phyloP scores from a whole-genome alignment of 2,113 vertebrate genomes.

The Bombycilla garrulus region DNA sequence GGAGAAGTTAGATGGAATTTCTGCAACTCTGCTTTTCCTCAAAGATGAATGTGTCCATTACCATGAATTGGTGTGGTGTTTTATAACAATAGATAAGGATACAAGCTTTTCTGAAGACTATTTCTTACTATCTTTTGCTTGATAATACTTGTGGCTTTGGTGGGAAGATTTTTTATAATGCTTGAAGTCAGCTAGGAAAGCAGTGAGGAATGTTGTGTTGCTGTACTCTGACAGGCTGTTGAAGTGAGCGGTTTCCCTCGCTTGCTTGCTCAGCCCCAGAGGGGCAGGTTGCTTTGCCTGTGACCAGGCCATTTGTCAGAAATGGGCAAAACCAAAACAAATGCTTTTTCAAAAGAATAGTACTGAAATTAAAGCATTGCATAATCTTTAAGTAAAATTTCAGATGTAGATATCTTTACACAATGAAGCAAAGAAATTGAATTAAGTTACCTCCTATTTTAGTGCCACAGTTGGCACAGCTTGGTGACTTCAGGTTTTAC shows the following conservation, averaged over 20 bases:
- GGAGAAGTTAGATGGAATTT: neutral
- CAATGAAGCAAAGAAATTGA: neutral
- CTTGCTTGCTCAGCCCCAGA: neutral
- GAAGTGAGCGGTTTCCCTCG: neutral
- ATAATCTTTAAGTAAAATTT: neutral
- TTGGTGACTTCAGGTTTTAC: neutral
- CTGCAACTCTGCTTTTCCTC: neutral
- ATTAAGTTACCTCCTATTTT: neutral
- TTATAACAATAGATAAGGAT: neutral
- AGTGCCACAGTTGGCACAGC: neutral
- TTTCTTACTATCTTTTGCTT: conserved; percentile 16
- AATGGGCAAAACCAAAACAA: neutral
- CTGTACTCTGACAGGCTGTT: neutral
- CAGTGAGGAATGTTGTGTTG: neutral
- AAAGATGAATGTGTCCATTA: neutral
- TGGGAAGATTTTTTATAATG: neutral
- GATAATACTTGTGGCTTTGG: neutral
- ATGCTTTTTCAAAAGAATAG: neutral
- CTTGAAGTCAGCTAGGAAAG: neutral
- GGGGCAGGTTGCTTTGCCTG: neutral
- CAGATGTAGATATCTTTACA: neutral
- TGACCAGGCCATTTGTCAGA: neutral
- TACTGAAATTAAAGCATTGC: neutral
- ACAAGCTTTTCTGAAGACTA: conserved; percentile 8
- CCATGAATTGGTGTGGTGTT: neutral